phyloP scores from a whole-genome alignment of 2,113 vertebrate genomes.

The Alethe diademata region DNA sequence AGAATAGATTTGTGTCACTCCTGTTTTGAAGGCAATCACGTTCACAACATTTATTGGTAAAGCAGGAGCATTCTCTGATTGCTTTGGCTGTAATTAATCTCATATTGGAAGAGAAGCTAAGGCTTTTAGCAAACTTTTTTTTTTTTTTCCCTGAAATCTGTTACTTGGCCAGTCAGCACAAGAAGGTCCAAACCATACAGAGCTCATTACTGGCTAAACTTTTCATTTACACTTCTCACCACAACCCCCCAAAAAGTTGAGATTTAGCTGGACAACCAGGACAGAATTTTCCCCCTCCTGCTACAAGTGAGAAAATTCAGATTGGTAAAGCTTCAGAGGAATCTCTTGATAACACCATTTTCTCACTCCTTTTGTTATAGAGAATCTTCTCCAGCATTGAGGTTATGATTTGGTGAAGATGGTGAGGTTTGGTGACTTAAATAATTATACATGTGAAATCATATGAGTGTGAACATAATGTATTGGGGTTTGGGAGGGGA shows the following conservation, averaged over 20 bases:
- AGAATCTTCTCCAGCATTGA: rapidly evolving
- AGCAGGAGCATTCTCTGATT: neutral
- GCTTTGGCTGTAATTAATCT: constrained; percentile 47
- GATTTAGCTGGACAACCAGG: neutral
- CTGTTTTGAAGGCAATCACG: constrained; percentile 37
- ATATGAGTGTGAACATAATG: rapidly evolving
- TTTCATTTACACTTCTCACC: neutral
- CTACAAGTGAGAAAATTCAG: neutral
- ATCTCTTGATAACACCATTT: neutral
- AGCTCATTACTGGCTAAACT: neutral
- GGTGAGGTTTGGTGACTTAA: neutral
- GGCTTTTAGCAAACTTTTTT: neutral
- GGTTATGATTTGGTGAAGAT: neutral
- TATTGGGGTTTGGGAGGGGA: neutral
- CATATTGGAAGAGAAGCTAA: constrained; percentile 28
- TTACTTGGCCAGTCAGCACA: neutral
- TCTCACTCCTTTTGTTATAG: neutral
- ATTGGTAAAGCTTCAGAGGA: neutral
- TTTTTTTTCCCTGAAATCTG: neutral
- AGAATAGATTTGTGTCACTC: constrained; percentile 39
- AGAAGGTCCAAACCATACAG: neutral
- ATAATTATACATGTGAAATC: neutral
- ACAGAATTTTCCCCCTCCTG: neutral
- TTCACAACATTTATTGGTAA: constrained; percentile 17
- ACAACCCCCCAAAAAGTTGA: neutral